These are phyloP conservation scores for Tarsius wallacei DNA, from an alignment of 2,797 vertebrate species.

Conservation along the genomic window DNA sequence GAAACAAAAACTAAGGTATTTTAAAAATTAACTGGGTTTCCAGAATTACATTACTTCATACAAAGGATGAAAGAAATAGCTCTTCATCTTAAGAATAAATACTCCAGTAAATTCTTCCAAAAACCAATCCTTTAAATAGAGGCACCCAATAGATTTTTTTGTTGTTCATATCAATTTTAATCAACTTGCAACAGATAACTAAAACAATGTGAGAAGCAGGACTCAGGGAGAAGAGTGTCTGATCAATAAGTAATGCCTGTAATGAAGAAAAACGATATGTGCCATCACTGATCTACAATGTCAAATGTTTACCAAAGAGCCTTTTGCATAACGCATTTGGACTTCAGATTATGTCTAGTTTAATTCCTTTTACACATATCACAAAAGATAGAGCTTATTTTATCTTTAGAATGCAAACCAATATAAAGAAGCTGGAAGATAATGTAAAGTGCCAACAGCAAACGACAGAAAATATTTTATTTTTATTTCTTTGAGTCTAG, in stretches of 20 bases:
- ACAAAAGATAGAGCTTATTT: neutral
- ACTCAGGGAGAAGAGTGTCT: neutral
- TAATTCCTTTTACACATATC: constrained; percentile 1
- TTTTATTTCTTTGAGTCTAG: too few relatives aligned
- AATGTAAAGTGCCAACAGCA: neutral
- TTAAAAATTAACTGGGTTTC: neutral
- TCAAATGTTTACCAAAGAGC: neutral
- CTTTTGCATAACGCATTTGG: neutral
- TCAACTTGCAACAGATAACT: neutral
- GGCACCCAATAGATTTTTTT: neutral
- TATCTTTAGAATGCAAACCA: constrained; percentile 19
- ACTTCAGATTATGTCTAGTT: neutral
- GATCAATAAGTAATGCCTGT: neutral
- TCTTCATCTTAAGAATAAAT: constrained; percentile 11
- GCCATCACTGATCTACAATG: constrained; percentile 6
- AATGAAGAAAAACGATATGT: neutral
- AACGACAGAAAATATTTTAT: constrained; percentile 30
- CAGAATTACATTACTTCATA: constrained; percentile 36
- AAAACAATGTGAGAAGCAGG: neutral
- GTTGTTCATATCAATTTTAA: constrained; percentile 1
- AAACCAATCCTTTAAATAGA: constrained; percentile 41
- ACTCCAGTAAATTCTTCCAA: constrained; percentile 24
- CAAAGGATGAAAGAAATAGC: neutral
- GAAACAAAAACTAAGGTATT: constrained; percentile 7
- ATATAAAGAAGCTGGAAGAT: constrained; percentile 7